A percentile compares a stretch with the other conserved stretches of the same genome.
Conservation (phyloP, 2,797 vertebrate species). For the Siniperca scherzeri region DNA sequence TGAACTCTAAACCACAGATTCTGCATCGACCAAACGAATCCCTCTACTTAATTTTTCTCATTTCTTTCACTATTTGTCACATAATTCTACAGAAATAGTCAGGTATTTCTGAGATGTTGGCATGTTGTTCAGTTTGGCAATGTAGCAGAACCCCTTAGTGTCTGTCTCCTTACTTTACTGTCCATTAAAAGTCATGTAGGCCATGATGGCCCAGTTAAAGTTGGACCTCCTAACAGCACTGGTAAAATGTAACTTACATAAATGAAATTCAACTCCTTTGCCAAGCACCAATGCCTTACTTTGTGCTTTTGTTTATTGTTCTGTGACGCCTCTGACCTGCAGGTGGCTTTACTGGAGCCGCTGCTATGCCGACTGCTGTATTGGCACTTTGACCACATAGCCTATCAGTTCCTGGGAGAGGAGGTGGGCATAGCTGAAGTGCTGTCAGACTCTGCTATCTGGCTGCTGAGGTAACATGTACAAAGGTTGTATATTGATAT, state of each 20-base stretch:
- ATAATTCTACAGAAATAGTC: neutral
- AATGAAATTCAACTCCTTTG: no score
- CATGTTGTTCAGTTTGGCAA: neutral
- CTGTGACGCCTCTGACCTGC: slow-evolving; percentile 19
- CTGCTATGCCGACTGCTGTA: slow-evolving; percentile 66
- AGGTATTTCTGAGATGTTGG: no score
- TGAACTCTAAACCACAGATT: no score
- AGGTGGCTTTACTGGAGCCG: slow-evolving; percentile 75
- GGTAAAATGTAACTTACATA: neutral
- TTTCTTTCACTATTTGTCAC: no score
- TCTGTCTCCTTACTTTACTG: neutral
- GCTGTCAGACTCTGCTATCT: slow-evolving; percentile 71
- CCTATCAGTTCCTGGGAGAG: slow-evolving; percentile 75
- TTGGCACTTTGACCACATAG: slow-evolving; percentile 73
- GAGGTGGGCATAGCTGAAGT: slow-evolving; percentile 69
- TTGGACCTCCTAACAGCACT: no score
- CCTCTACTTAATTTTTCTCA: no score
- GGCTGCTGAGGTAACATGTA: slow-evolving; percentile 69
- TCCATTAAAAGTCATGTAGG: neutral
- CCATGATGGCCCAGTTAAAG: neutral
- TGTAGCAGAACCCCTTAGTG: no score
- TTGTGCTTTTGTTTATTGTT: neutral
- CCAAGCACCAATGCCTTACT: neutral
- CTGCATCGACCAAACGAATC: no score
- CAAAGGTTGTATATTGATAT: neutral